Percentiles rank a stretch among this genome's conserved stretches.
Evolutionary conservation across 1,140 invertebrate species (phyloP).

Genomic region (Colletes gigas): DNA sequence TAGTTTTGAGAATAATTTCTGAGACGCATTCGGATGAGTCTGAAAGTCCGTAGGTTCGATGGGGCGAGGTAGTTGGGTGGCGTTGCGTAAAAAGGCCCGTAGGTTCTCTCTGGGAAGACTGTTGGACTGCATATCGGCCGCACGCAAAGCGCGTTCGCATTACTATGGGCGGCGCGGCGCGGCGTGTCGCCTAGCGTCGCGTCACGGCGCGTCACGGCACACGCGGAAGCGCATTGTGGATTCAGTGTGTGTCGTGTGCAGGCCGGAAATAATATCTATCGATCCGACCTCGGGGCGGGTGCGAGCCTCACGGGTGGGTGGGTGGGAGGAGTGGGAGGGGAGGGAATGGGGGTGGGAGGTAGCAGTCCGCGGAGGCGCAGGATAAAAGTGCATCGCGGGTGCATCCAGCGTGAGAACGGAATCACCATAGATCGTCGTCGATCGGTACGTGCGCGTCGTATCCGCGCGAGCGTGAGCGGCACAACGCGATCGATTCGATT

Average conservation of each 20-base stretch:
- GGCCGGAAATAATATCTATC: conserved; percentile 71
- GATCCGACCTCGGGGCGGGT: conserved; percentile 39
- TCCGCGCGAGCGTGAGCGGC: conserved; percentile 14
- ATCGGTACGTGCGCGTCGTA: conserved; percentile 41
- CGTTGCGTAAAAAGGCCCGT: too few species aligned
- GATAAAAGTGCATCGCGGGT: conserved; percentile 61
- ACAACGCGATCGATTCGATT: conserved; percentile 22
- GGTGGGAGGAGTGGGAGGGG: too few species aligned
- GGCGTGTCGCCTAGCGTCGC: conserved; percentile 2
- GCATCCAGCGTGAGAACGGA: conserved; percentile 44
- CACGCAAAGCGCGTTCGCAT: conserved; percentile 64
- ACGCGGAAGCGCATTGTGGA: conserved; percentile 70
- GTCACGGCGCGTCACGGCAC: conserved; percentile 38
- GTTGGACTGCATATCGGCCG: not conserved
- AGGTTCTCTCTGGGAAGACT: too few species aligned
- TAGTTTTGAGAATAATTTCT: too few species aligned
- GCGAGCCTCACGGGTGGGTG: not conserved
- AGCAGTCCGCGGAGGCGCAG: conserved; percentile 4
- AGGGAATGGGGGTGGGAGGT: not conserved
- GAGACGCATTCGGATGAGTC: too few species aligned
- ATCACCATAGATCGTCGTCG: conserved; percentile 51
- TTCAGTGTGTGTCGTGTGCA: conserved; percentile 63
- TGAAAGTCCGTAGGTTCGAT: too few species aligned
- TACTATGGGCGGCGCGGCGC: conserved; percentile 61
- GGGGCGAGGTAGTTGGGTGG: too few species aligned